phyloP scores from a whole-genome alignment of 2,797 vertebrate species.

The Avahi laniger region DNA sequence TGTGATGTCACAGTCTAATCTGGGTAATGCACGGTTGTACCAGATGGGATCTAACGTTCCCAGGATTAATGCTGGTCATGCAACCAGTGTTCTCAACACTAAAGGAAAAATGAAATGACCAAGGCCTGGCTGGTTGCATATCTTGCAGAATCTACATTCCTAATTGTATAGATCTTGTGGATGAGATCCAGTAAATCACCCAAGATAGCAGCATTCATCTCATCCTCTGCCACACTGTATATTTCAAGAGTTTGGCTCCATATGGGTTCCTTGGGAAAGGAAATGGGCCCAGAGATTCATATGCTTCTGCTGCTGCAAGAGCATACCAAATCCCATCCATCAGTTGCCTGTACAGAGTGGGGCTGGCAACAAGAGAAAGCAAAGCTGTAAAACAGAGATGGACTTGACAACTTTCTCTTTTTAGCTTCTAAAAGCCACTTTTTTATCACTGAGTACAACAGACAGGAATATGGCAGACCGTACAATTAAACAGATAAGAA shows the following conservation, averaged over 20 bases:
- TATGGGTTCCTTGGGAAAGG: conserved; percentile 12
- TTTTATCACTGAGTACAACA: neutral
- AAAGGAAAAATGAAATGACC: neutral
- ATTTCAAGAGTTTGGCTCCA: conserved; percentile 24
- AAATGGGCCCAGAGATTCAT: neutral
- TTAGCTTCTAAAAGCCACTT: neutral
- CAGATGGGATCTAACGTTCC: conserved; percentile 53
- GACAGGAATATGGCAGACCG: neutral
- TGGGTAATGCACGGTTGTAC: conserved; percentile 38
- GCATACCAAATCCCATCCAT: neutral
- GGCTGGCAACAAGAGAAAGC: neutral
- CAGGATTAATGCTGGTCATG: neutral
- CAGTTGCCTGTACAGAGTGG: neutral
- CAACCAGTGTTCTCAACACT: neutral
- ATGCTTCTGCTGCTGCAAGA: neutral
- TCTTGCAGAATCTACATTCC: neutral
- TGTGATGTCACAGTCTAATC: conserved; percentile 67
- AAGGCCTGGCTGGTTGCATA: neutral
- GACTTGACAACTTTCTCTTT: neutral
- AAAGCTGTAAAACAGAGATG: conserved; percentile 16
- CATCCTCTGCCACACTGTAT: neutral
- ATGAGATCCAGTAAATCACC: neutral
- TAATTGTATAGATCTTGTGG: neutral
- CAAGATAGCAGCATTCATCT: neutral
- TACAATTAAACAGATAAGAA: neutral